Evolutionary conservation across 2,888 invertebrate genomes (phyloP).

Genomic region (Melieria picta): DNA sequence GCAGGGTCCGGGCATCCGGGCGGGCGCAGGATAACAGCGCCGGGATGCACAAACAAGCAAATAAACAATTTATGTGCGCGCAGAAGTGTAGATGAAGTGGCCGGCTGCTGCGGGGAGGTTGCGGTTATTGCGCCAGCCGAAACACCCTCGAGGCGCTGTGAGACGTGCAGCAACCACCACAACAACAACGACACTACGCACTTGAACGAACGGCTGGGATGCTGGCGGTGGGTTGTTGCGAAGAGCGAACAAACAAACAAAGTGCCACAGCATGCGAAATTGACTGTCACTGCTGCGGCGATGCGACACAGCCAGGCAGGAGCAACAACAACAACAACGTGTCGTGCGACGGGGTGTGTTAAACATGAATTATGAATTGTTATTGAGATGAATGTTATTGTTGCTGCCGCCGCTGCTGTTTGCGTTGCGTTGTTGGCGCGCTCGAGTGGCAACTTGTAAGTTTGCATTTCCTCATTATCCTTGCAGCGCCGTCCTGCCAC

Average conservation of each 20-base stretch:
- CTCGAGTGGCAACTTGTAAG: neutral
- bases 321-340: slow-evolving; percentile 27
- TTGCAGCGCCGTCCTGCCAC: neutral
- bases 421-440: slow-evolving; percentile 22
- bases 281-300: slow-evolving; percentile 1
- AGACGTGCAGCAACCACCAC: neutral
- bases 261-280: slow-evolving; percentile 2
- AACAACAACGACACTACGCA: slow-evolving; percentile 3
- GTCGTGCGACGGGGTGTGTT: slow-evolving; percentile 48
- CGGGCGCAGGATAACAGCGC: slow-evolving; percentile 30
- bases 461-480: neutral
- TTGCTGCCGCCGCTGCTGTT: slow-evolving; percentile 47
- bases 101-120: slow-evolving; percentile 17
- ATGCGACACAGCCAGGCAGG: neutral
- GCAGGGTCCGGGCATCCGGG: slow-evolving; percentile 18
- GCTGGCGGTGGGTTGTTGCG: too few relatives aligned
- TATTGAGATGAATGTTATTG: slow-evolving; percentile 62
- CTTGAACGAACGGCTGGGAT: too few relatives aligned
- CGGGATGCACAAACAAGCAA: slow-evolving; percentile 49
- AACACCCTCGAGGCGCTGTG: slow-evolving; percentile 18
- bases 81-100: slow-evolving; percentile 50
- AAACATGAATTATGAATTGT: slow-evolving; percentile 67
- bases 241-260: slow-evolving; percentile 6
- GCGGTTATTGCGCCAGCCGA: neutral
- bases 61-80: slow-evolving; percentile 60